phyloP scores from a whole-genome alignment of 2,888 invertebrate species.

The Thymelicus lineola region DNA sequence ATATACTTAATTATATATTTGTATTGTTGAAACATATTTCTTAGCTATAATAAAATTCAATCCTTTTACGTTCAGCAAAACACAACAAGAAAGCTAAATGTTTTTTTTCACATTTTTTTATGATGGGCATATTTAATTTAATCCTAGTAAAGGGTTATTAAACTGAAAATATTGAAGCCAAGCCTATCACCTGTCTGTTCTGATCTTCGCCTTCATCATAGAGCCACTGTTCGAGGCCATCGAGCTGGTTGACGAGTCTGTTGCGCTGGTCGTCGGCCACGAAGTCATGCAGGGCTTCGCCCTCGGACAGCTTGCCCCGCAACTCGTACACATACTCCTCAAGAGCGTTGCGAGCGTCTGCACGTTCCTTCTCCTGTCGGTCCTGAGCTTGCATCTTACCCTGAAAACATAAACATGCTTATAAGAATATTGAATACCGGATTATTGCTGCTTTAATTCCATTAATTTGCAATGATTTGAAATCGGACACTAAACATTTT shows the following conservation, averaged over 20 bases:
- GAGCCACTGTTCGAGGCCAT: slow-evolving; percentile 97
- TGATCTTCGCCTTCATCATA: slow-evolving; percentile 98
- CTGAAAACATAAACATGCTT: slow-evolving; percentile 63
- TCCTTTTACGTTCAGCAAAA: too few relatives aligned
- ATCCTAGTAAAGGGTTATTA: background rate
- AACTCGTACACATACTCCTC: slow-evolving; percentile 99
- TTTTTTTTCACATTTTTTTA: too few relatives aligned
- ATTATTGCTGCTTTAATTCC: too few relatives aligned
- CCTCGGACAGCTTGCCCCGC: slow-evolving; percentile 93
- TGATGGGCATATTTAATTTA: too few relatives aligned
- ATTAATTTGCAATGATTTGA: too few relatives aligned
- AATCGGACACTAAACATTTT: too few relatives aligned
- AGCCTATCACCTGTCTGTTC: slow-evolving; percentile 78
- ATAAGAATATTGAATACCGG: too few relatives aligned
- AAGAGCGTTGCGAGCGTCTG: slow-evolving; percentile 97
- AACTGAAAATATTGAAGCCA: background rate
- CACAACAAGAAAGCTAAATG: too few relatives aligned
- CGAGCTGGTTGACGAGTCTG: slow-evolving; percentile 87
- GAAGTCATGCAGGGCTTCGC: slow-evolving; percentile 90
- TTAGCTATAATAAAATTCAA: too few relatives aligned
- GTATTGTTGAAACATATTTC: too few relatives aligned
- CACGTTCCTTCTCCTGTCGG: slow-evolving; percentile 96
- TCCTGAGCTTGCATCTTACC: slow-evolving; percentile 94
- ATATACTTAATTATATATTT: too few relatives aligned
- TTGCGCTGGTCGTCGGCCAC: slow-evolving; percentile 89